Evolutionary conservation across 2,888 invertebrate species (phyloP).

Genomic region (Tigriopus californicus): DNA sequence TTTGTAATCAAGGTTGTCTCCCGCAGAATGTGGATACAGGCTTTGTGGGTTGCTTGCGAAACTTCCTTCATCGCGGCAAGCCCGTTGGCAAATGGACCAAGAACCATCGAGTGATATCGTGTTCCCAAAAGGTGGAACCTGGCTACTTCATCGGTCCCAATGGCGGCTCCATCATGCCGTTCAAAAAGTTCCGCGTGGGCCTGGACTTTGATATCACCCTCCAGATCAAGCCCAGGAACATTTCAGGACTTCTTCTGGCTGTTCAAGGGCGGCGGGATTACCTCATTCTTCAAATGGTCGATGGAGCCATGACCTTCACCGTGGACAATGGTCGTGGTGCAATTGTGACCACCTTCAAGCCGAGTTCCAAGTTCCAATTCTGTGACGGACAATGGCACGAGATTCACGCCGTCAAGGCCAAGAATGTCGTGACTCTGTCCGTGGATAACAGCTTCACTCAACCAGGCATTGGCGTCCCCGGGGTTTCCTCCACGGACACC

Average conservation of each 20-base stretch:
- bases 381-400: slow-evolving; percentile 90
- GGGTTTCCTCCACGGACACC: slow-evolving; percentile 42
- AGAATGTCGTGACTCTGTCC: slow-evolving; percentile 66
- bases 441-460: slow-evolving; percentile 60
- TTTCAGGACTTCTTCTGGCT: slow-evolving; percentile 63
- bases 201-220: slow-evolving; percentile 54
- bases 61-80: background rate
- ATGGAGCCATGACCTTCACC: slow-evolving; percentile 59
- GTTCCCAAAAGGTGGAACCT: slow-evolving; percentile 12
- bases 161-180: slow-evolving; percentile 15
- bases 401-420: slow-evolving; percentile 47
- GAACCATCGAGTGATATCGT: slow-evolving; percentile 4
- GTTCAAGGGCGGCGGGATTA: slow-evolving; percentile 66
- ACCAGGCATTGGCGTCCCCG: slow-evolving; percentile 46
- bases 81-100: slow-evolving; percentile 9
- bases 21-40: background rate
- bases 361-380: slow-evolving; percentile 43
- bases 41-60: slow-evolving; percentile 7
- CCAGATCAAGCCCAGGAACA: slow-evolving; percentile 66
- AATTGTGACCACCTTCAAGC: slow-evolving; percentile 47
- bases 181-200: slow-evolving; percentile 48
- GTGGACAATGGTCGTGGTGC: slow-evolving; percentile 67
- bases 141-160: slow-evolving; percentile 15
- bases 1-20: background rate
- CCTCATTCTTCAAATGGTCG: slow-evolving; percentile 64